These are phyloP conservation scores for Branchinecta sandiegonensis DNA, from an alignment of 2,888 invertebrate genomes.

Conservation along the genomic window DNA sequence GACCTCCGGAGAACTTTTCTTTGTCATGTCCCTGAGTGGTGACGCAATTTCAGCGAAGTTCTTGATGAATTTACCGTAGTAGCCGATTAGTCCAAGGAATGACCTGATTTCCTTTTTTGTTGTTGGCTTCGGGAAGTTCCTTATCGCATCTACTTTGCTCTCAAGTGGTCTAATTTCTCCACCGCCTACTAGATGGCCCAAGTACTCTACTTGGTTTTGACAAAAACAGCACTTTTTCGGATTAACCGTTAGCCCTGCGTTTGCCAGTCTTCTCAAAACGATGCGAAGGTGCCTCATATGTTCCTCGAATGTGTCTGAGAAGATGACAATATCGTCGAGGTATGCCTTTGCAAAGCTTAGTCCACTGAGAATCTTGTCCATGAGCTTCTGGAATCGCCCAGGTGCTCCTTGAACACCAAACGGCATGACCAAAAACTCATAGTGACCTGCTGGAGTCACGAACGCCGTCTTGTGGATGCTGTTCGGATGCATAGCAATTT, in stretches of 20 bases:
- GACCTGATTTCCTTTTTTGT: constrained; percentile 2
- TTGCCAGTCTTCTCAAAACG: constrained; percentile 12
- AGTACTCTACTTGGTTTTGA: not conserved
- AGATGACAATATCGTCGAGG: constrained; percentile 20
- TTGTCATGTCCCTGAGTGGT: constrained; percentile 19
- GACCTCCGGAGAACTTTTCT: not conserved
- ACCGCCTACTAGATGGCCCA: constrained; percentile 17
- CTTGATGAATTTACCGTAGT: constrained; percentile 19
- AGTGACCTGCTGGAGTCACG: constrained; percentile 26
- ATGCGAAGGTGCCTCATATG: constrained; percentile 11
- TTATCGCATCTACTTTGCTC: constrained; percentile 1
- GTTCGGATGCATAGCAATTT: constrained; percentile 26
- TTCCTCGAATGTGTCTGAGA: constrained; percentile 12
- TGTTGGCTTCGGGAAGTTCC: constrained; percentile 20
- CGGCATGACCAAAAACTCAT: constrained; percentile 26
- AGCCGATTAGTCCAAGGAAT: constrained; percentile 17
- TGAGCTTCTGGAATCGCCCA: constrained; percentile 25
- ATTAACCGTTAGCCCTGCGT: constrained; percentile 16
- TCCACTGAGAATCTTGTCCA: constrained; percentile 14
- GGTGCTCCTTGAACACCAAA: constrained; percentile 21
- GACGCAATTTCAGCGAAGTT: constrained; percentile 17
- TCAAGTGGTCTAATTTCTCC: constrained; percentile 18
- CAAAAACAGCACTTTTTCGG: constrained; percentile 6
- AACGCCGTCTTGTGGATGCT: constrained; percentile 29
- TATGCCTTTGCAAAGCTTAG: not conserved